These are phyloP conservation scores for Nyctibius grandis DNA, from an alignment of 2,797 vertebrate species.

Conservation along the genomic window DNA sequence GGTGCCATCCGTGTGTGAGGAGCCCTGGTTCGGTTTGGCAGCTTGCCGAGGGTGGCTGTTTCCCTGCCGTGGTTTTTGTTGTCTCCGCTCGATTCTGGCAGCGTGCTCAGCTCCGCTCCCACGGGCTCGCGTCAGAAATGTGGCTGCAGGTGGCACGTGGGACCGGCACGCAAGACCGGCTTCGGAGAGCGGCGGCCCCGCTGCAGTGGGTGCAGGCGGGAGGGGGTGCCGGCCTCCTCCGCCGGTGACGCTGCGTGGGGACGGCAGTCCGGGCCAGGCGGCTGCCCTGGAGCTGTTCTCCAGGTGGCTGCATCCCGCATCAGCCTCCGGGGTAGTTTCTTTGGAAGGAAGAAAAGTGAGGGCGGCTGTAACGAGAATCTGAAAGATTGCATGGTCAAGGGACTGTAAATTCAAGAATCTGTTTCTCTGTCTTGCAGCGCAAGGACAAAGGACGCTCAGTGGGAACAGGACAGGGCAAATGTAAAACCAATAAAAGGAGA, in stretches of 20 bases:
- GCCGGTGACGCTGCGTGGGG: not conserved
- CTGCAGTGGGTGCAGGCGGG: not conserved
- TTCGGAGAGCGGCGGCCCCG: fast-evolving
- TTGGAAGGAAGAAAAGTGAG: not conserved
- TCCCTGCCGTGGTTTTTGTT: not conserved
- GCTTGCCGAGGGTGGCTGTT: fast-evolving
- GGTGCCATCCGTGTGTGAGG: fast-evolving
- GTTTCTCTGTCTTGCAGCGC: fast-evolving
- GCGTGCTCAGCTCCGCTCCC: not conserved
- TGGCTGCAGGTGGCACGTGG: not conserved
- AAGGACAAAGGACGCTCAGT: not conserved
- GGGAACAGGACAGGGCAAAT: not conserved
- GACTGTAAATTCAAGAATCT: not conserved
- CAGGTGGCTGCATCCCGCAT: not conserved
- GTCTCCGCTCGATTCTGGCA: not conserved
- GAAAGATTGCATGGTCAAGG: no score
- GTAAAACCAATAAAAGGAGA: not conserved
- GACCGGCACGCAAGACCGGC: fast-evolving
- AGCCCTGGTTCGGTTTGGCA: fast-evolving
- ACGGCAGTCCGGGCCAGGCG: not conserved
- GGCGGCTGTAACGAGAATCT: no score
- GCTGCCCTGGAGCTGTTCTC: not conserved
- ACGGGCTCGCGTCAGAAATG: fast-evolving
- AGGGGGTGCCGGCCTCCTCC: fast-evolving
- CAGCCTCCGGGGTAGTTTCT: not conserved